Evolutionary conservation across 2,113 vertebrate species (phyloP).

Genomic region (pig (Sus scrofa)): T2T-Sscrofa CM000827.6:78251501-78252000

Average conservation of each 20-base stretch:
- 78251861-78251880: background rate
- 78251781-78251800: background rate
- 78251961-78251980: background rate
- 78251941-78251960: background rate
- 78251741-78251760: background rate
- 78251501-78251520: background rate
- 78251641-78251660: background rate
- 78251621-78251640: background rate
- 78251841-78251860: background rate
- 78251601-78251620: accelerated
- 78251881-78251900: background rate
- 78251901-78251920: background rate
- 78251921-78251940: background rate
- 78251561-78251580: background rate
- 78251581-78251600: background rate
- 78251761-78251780: background rate
- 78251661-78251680: background rate
- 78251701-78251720: background rate
- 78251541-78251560: background rate
- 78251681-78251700: background rate
- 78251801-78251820: background rate
- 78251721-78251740: background rate
- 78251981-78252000: background rate
- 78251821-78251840: background rate
- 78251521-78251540: background rate